These are phyloP conservation scores for Phoenicopterus ruber DNA, from an alignment of 2,113 vertebrate species.

Conservation along the genomic window DNA sequence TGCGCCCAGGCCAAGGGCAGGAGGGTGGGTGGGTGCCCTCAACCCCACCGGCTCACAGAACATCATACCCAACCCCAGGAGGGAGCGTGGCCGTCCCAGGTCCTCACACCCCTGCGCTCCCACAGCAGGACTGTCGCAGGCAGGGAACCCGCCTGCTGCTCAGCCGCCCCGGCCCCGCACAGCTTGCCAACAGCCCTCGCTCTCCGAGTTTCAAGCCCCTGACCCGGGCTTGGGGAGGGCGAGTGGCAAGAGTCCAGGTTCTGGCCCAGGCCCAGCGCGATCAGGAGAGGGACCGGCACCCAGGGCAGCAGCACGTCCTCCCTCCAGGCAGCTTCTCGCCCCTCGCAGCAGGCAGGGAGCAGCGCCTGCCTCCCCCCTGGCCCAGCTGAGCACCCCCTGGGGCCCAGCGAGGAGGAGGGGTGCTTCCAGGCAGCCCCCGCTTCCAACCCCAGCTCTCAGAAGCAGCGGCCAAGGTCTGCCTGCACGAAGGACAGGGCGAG, in stretches of 20 bases:
- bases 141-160: too few relatives aligned
- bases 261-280: not conserved
- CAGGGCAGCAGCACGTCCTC: not conserved
- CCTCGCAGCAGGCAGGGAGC: not conserved
- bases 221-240: rapidly evolving
- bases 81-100: too few relatives aligned
- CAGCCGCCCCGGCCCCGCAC: rapidly evolving
- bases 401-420: not conserved
- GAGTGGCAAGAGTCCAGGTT: rapidly evolving
- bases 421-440: not conserved
- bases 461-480: not conserved
- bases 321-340: not conserved
- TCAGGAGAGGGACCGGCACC: not conserved
- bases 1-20: rapidly evolving
- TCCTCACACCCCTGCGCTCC: rapidly evolving
- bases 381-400: too few relatives aligned
- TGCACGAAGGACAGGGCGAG: rapidly evolving
- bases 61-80: not conserved
- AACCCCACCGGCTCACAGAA: not conserved
- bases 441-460: too few relatives aligned
- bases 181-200: too few relatives aligned
- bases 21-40: not conserved
- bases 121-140: rapidly evolving
- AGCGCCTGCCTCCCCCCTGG: not conserved
- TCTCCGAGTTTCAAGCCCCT: not conserved